Conservation (phyloP, 2,888 invertebrate genomes). For the Melipona bicolor region DNA sequence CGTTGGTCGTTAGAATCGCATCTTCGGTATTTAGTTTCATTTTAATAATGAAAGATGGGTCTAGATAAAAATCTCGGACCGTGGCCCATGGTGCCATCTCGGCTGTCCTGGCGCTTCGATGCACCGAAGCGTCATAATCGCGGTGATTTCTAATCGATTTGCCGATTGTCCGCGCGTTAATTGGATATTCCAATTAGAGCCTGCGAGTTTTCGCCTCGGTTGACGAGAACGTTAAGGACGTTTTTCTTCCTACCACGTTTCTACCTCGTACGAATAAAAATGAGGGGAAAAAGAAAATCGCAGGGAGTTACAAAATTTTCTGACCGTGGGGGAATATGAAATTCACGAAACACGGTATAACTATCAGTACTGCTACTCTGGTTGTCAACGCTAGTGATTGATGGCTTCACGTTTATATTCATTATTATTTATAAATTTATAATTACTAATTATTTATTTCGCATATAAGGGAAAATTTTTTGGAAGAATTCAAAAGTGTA, state of each 20-base stretch:
- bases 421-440: too few relatives aligned
- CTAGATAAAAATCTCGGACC: slow-evolving; percentile 74
- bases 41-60: slow-evolving; percentile 81
- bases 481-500: too few relatives aligned
- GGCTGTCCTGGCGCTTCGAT: slow-evolving; percentile 68
- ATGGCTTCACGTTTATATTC: too few relatives aligned
- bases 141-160: slow-evolving; percentile 82
- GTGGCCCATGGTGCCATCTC: slow-evolving; percentile 46
- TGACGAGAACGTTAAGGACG: neutral
- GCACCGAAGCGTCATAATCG: slow-evolving; percentile 78
- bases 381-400: too few relatives aligned
- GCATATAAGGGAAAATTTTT: too few relatives aligned
- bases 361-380: too few relatives aligned
- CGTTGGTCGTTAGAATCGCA: slow-evolving; percentile 76
- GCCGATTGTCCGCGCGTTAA: slow-evolving; percentile 80
- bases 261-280: neutral
- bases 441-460: too few relatives aligned
- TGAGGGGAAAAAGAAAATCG: neutral
- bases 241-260: neutral
- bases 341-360: too few relatives aligned
- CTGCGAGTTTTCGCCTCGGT: slow-evolving; percentile 24
- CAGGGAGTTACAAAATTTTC: neutral
- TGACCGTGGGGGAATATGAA: too few relatives aligned
- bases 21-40: slow-evolving; percentile 81
- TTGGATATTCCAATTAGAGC: slow-evolving; percentile 76